These are phyloP conservation scores for Octopus bimaculoides DNA, from an alignment of 1,140 invertebrate species.

Conservation along the genomic window DNA sequence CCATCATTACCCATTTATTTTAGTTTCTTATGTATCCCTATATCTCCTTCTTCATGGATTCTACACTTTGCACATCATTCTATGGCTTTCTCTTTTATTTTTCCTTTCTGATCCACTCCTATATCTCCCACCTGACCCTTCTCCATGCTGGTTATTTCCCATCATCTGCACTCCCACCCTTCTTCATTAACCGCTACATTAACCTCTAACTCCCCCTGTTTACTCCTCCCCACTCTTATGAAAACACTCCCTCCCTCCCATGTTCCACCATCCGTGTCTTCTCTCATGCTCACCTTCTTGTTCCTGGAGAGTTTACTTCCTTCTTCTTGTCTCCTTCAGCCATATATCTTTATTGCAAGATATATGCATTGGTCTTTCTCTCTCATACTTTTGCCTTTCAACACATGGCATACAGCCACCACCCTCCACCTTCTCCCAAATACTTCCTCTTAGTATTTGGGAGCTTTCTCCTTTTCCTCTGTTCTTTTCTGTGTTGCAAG, in stretches of 20 bases:
- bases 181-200: background rate
- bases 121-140: no score
- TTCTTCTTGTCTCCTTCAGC: background rate
- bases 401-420: background rate
- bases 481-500: background rate
- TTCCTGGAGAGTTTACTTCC: background rate
- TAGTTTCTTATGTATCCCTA: background rate
- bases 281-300: background rate
- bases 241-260: background rate
- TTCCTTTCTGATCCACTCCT: no score
- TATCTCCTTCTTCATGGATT: slow-evolving; percentile 1
- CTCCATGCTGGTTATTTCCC: no score
- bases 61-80: background rate
- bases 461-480: background rate
- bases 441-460: background rate
- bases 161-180: background rate
- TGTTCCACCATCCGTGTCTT: background rate
- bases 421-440: background rate
- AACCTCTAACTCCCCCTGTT: background rate
- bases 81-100: background rate
- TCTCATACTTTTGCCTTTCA: background rate
- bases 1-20: background rate
- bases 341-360: no score
- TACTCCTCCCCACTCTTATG: background rate
- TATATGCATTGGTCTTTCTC: background rate